A percentile compares a stretch with the other conserved stretches of the same genome.
Evolutionary conservation across 2,113 vertebrate species (phyloP).

Genomic region (Agapornis roseicollis): DNA sequence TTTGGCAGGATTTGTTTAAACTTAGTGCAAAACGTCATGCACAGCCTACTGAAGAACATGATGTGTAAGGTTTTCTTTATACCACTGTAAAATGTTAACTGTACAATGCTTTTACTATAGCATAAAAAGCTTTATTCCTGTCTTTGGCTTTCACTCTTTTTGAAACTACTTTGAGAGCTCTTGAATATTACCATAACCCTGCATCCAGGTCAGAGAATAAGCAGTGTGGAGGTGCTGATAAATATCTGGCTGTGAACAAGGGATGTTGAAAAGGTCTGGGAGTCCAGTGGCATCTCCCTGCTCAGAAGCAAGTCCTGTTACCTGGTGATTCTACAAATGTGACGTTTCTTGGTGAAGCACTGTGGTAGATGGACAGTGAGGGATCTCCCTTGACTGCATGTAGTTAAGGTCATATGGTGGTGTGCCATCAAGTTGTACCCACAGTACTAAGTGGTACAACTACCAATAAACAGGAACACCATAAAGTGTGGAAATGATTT

Average conservation of each 20-base stretch:
- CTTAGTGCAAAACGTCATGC: background rate
- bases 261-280: background rate
- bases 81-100: background rate
- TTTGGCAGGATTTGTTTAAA: slow-evolving; percentile 10
- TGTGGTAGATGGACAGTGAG: background rate
- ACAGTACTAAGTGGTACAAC: background rate
- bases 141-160: background rate
- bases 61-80: background rate
- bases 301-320: background rate
- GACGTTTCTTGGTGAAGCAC: background rate
- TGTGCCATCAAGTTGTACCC: background rate
- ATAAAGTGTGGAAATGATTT: background rate
- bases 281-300: background rate
- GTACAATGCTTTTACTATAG: background rate
- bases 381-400: background rate
- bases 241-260: background rate
- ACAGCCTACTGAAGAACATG: background rate
- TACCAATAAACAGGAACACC: background rate
- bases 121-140: background rate
- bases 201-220: background rate
- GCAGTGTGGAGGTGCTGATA: background rate
- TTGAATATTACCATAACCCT: background rate
- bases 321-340: background rate
- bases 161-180: background rate
- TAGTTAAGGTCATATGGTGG: background rate